A percentile compares a stretch with the other conserved stretches of the same genome.
phyloP scores from a whole-genome alignment of 2,797 vertebrate genomes.

The Carcharodon carcharias region DNA sequence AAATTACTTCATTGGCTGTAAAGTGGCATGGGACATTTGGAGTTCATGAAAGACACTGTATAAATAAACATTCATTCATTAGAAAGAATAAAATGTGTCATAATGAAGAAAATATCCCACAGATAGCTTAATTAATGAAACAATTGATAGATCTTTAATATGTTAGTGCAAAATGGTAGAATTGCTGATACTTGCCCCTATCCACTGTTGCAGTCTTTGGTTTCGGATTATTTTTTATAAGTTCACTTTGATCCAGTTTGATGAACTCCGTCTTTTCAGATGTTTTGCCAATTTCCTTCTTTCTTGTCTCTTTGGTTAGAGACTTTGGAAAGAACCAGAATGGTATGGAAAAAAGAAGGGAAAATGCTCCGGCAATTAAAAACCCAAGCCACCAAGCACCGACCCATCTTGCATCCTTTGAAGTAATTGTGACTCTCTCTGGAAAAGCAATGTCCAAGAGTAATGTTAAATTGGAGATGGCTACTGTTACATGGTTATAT shows the following conservation, averaged over 20 bases:
- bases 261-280: slow-evolving; percentile 78
- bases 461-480: too few relatives aligned
- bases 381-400: slow-evolving; percentile 96
- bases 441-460: slow-evolving; percentile 29
- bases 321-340: slow-evolving; percentile 90
- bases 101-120: neutral
- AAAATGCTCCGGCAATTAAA: slow-evolving; percentile 74
- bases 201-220: slow-evolving; percentile 71
- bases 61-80: neutral
- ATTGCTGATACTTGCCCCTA: slow-evolving; percentile 58
- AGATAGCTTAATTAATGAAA: neutral
- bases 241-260: slow-evolving; percentile 58
- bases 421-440: slow-evolving; percentile 73
- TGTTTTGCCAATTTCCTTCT: slow-evolving; percentile 58
- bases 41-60: neutral
- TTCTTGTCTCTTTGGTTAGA: slow-evolving; percentile 55
- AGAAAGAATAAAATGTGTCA: neutral
- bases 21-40: neutral
- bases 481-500: neutral
- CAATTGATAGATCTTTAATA: neutral
- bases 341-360: slow-evolving; percentile 71
- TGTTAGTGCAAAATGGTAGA: neutral
- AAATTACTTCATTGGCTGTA: neutral
- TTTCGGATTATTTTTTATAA: slow-evolving; percentile 55
- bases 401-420: slow-evolving; percentile 79